A percentile compares a stretch with the other conserved stretches of the same genome.
Evolutionary conservation across 2,888 invertebrate species (phyloP).

Genomic region (Sturmia bella): DNA sequence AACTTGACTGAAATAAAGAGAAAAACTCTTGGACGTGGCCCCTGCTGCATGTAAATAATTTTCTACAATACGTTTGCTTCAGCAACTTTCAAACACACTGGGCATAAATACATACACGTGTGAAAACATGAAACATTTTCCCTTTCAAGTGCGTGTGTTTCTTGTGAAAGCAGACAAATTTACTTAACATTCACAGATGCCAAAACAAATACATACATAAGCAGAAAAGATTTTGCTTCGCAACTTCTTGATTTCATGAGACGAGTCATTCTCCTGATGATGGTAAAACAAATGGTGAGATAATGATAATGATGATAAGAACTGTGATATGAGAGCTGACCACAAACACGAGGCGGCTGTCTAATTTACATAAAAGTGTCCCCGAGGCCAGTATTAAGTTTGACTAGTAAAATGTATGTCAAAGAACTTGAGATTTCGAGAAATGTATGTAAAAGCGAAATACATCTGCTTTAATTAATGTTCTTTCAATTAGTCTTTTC

Average conservation of each 20-base stretch:
- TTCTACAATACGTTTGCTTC: constrained; percentile 35
- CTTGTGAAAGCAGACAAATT: constrained; percentile 22
- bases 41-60: constrained; percentile 55
- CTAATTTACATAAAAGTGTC: constrained; percentile 49
- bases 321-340: constrained; percentile 1
- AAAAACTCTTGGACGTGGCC: constrained; percentile 38
- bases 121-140: not conserved
- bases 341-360: constrained; percentile 18
- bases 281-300: not conserved
- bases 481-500: too few relatives aligned
- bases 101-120: not conserved
- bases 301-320: not conserved
- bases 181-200: constrained; percentile 34
- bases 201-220: constrained; percentile 5
- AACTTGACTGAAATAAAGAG: constrained; percentile 1
- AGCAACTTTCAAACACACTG: constrained; percentile 19
- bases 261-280: not conserved
- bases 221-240: not conserved
- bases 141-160: constrained; percentile 52
- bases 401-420: constrained; percentile 11
- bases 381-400: constrained; percentile 23
- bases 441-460: too few relatives aligned
- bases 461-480: too few relatives aligned
- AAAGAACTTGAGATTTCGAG: not conserved
- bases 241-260: not conserved